Conservation (phyloP, 2,113 vertebrate genomes). For the Perca schrenkii region DNA sequence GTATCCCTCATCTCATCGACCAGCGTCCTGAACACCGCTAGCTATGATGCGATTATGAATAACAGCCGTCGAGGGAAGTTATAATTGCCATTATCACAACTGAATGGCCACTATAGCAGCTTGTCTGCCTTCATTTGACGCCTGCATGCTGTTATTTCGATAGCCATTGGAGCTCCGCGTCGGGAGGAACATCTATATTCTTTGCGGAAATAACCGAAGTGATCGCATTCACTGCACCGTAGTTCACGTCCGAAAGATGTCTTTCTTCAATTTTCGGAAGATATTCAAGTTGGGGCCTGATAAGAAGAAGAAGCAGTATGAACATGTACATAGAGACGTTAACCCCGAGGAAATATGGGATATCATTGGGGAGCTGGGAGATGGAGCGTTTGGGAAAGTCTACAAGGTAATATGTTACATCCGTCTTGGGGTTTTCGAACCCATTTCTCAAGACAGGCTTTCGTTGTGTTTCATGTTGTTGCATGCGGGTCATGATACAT, state of each 20-base stretch:
- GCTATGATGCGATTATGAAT: conserved; percentile 65
- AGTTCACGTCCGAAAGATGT: conserved; percentile 84
- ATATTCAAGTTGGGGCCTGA: conserved; percentile 98
- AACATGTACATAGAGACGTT: conserved; percentile 95
- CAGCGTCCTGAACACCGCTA: conserved; percentile 54
- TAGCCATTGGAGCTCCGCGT: conserved; percentile 40
- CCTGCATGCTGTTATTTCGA: conserved; percentile 45
- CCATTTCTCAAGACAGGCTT: conserved; percentile 22
- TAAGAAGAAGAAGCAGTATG: conserved; percentile 98
- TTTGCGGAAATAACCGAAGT: conserved; percentile 69
- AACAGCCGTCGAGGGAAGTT: conserved; percentile 59
- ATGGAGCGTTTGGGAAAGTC: conserved; percentile 98
- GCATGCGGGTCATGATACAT: neutral
- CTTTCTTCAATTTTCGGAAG: conserved; percentile 99
- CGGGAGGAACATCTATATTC: conserved; percentile 58
- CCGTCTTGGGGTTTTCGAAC: conserved; percentile 27
- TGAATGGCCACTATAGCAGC: conserved; percentile 53
- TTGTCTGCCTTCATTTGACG: conserved; percentile 27
- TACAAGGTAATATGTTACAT: conserved; percentile 90
- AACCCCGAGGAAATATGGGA: conserved; percentile 98
- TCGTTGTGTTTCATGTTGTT: conserved; percentile 12
- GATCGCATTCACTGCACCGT: conserved; percentile 38
- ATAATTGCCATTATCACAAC: conserved; percentile 65
- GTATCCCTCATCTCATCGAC: conserved; percentile 19
- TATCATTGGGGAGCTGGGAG: conserved; percentile 96